Evolutionary conservation across 1,140 invertebrate species (phyloP).

Genomic region (Drosophila mayri): DNA sequence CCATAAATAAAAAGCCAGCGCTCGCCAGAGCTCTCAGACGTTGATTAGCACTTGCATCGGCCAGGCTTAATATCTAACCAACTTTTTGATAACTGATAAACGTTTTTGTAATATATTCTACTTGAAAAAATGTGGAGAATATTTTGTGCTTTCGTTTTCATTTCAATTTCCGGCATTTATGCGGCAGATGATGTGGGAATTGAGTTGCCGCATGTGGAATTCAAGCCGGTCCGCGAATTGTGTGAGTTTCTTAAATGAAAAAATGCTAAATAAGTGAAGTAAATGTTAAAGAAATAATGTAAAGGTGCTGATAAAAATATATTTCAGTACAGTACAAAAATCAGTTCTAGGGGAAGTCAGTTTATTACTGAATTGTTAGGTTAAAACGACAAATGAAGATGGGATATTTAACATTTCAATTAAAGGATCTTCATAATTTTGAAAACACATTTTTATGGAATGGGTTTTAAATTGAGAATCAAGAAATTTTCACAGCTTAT

Average conservation of each 20-base stretch:
- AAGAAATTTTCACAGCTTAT: too few species aligned
- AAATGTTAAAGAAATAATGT: neutral
- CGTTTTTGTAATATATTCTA: neutral
- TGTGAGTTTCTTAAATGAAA: conserved; percentile 46
- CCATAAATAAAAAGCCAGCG: conserved; percentile 69
- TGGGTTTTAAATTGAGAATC: neutral
- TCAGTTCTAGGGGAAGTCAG: accelerated
- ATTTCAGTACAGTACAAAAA: neutral
- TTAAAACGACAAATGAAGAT: neutral
- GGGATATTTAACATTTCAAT: neutral
- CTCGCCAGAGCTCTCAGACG: conserved; percentile 55
- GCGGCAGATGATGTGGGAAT: conserved; percentile 39
- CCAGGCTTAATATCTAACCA: conserved; percentile 13
- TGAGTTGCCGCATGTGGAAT: conserved; percentile 43
- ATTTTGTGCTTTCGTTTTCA: conserved; percentile 30
- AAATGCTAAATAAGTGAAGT: neutral
- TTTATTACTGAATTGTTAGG: neutral
- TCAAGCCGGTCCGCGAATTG: conserved; percentile 64
- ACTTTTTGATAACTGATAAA: conserved; percentile 4
- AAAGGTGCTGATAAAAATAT: neutral
- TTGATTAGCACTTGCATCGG: conserved; percentile 65
- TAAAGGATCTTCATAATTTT: neutral
- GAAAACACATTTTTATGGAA: neutral
- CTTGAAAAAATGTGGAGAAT: conserved; percentile 36
- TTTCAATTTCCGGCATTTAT: conserved; percentile 18